Evolutionary conservation across 2,113 vertebrate genomes (phyloP), one percentile per base, ranked within the genome.

Genomic region (Petromus typicus): DNA sequence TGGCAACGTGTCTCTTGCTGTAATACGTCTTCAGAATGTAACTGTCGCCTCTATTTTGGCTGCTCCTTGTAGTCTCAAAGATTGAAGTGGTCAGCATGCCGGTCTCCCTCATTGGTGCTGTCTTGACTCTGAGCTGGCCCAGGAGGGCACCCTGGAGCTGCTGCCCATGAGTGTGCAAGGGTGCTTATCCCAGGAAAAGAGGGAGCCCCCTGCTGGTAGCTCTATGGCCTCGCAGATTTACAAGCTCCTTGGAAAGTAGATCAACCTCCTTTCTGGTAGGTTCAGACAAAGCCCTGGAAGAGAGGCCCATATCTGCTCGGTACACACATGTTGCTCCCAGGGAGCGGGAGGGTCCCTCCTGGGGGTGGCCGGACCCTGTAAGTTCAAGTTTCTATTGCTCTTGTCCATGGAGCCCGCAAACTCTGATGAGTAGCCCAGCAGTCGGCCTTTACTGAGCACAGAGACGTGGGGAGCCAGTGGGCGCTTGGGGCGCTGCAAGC

Each of bases 121-220:
- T 34, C 81, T 5, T 0, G 30, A 3, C 0, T 11, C 37, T 1
- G 30, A 43, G 79, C 40, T 5, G 18, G 4, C 34, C 30, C 30
- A n/a, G 13, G 30, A 34, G 32, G 64, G 57, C 20, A 34, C n/a
- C 64, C 32, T 17, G n/a, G 67, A 69, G 67, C 67, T 34, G n/a
- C 67, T 23, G n/a, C 67, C 63, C n/a, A 37, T 5, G 67, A 40
- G 11, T 37, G 2, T 5, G 4, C 2, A 12, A 25, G 23, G 71
- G 12, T 45, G 5, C 40, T 43, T 14, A 27, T 18, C 23, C 67
- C 40, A n/a, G 76, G 32, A 22, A 48, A 56, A 6, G n/a, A n/a
- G n/a, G n/a, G n/a, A 63, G 57, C 23, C 43, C n/a, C 13, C 2
- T 13, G 2, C 0, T 4, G 34, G 34, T 7, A 0, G 17, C 1